Base-by-base conservation (phyloP, 2,797 vertebrate species). In the Rhabdophis nuchalis region DNA sequence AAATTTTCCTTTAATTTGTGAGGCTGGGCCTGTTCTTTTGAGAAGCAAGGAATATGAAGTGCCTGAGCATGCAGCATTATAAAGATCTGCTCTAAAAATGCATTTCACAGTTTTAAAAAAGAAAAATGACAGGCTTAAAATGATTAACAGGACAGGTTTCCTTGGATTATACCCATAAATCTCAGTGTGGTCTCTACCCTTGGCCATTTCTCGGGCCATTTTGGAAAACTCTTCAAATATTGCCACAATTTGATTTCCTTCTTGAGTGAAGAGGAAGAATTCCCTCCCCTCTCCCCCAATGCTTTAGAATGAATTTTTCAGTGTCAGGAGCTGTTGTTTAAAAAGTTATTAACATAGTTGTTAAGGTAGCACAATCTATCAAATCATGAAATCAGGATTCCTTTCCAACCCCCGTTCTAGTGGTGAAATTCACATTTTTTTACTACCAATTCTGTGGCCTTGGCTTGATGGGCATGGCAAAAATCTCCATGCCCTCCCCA, bases 361-460 rank as follows among this genome's bases (percentile, higher is more conserved):
- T 13, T 94, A 95, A 92, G 72, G 54, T 27, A 14, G 29, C 13
- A 87, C 85, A 94, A 52, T 60, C 68, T 90, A 52, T 90, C 58
- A 88, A 89, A 29, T 58, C 1, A 16, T 23, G 89, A 82, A 60
- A 61, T 60, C 53, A 57, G 82, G 32, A 46, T 77, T 90, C 90
- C 77, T 8, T 6, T 46, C 4, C 46, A n/a, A n/a, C 46, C 46
- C 7, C 46, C 46, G 46, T 50, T 50, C 46, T 50, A 50, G 46
- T 50, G 46, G 46, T 50, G 46, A 50, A 50, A 50, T 50, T 50
- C 46, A 50, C n/a, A 50, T 50, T 50, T 50, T 50, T 50, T 50
- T 50, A 50, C 46, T 50, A 50, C 46, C 46, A 6, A 6, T 50
- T 50, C 46, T 50, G 46, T 50, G 46, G 5, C 46, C 3, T 5